These are phyloP conservation scores for Drosophila macrospina DNA, from an alignment of 2,888 invertebrate genomes.

Conservation along the genomic window DNA sequence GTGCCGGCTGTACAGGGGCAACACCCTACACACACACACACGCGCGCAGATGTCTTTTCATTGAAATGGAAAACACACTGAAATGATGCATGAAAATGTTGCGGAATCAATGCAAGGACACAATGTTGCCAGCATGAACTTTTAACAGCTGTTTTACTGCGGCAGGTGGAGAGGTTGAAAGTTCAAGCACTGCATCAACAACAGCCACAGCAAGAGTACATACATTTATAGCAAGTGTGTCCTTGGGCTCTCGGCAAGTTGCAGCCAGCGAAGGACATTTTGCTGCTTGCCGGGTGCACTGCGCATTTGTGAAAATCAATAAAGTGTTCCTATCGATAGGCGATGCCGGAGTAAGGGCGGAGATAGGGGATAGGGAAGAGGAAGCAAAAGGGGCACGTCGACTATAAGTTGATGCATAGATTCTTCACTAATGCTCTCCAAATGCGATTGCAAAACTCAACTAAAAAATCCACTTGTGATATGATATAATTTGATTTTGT, in stretches of 20 bases:
- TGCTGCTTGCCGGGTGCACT: conserved; percentile 56
- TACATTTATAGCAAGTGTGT: conserved; percentile 33
- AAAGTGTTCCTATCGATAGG: conserved; percentile 20
- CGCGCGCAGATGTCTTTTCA: conserved; percentile 36
- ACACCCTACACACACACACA: conserved; percentile 11
- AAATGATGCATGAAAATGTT: conserved; percentile 59
- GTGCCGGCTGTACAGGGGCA: conserved; percentile 20
- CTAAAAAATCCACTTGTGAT: conserved; percentile 64
- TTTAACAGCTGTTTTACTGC: conserved; percentile 60
- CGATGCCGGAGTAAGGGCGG: too few relatives aligned
- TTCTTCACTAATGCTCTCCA: conserved; percentile 1
- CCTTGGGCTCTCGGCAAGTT: conserved; percentile 67
- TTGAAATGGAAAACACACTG: conserved; percentile 40
- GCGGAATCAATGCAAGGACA: conserved; percentile 42
- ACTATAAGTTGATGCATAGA: neutral
- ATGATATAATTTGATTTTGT: conserved; percentile 26
- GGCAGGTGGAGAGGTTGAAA: conserved; percentile 48
- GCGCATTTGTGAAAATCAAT: conserved; percentile 68
- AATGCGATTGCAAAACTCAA: conserved; percentile 50
- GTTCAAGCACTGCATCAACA: conserved; percentile 58
- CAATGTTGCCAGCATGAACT: conserved; percentile 48
- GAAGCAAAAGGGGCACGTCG: too few relatives aligned
- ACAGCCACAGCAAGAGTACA: conserved; percentile 1
- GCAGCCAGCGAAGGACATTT: conserved; percentile 72
- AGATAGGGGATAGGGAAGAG: too few relatives aligned